Conservation (phyloP, 2,888 invertebrate genomes). For the Elegia similella region DNA sequence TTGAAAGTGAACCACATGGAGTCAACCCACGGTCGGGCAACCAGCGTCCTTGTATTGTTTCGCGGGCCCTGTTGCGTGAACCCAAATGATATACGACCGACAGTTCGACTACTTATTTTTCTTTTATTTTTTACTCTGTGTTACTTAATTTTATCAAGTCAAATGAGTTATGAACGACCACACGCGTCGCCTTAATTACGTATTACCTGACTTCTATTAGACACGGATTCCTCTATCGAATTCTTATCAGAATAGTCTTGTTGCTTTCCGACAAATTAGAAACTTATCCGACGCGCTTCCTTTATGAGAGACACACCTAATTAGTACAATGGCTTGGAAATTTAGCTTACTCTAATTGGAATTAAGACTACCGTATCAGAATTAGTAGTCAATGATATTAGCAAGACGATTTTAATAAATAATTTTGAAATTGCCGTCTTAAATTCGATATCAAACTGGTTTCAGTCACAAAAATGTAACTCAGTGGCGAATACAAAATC, state of each 20-base stretch:
- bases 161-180: conserved; percentile 80
- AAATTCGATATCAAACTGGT: background rate
- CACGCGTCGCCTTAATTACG: conserved; percentile 75
- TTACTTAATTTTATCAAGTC: conserved; percentile 81
- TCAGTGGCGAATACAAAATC: background rate
- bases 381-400: background rate
- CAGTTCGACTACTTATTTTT: conserved; percentile 76
- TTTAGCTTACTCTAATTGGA: background rate
- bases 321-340: background rate
- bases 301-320: conserved; percentile 1
- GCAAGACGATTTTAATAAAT: background rate
- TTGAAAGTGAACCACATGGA: conserved; percentile 28
- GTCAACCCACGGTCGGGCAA: conserved; percentile 50
- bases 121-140: conserved; percentile 71
- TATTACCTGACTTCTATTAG: conserved; percentile 46
- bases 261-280: conserved; percentile 12
- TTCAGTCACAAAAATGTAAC: background rate
- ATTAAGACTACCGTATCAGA: background rate
- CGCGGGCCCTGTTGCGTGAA: conserved; percentile 77
- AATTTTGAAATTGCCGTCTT: background rate
- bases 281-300: conserved; percentile 1
- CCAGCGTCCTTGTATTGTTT: conserved; percentile 80
- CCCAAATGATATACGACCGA: conserved; percentile 75
- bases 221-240: conserved; percentile 19
- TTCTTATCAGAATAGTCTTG: conserved; percentile 19